phyloP scores from a whole-genome alignment of 2,888 invertebrate genomes.

The Frankliniella intonsa region DNA sequence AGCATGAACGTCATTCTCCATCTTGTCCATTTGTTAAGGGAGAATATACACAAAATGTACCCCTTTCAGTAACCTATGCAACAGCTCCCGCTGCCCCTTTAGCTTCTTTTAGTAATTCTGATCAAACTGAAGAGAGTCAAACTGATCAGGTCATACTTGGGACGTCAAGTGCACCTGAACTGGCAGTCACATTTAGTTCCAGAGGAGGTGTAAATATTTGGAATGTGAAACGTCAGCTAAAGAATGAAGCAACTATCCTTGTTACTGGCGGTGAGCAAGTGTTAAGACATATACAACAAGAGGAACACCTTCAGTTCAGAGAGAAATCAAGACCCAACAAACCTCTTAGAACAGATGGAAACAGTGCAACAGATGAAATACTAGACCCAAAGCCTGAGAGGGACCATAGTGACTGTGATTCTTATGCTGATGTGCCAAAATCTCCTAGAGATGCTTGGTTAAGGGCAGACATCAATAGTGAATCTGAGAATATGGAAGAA shows the following conservation, averaged over 20 bases:
- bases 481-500: background rate
- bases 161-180: slow-evolving; percentile 50
- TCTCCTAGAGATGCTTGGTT: slow-evolving; percentile 5
- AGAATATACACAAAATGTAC: slow-evolving; percentile 92
- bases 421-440: slow-evolving; percentile 20
- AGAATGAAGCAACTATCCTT: slow-evolving; percentile 41
- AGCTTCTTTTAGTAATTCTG: slow-evolving; percentile 43
- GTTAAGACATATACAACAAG: background rate
- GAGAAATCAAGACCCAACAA: background rate
- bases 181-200: slow-evolving; percentile 51
- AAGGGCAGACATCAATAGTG: background rate
- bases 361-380: background rate
- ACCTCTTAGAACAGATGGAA: background rate
- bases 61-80: slow-evolving; percentile 77
- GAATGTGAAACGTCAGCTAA: slow-evolving; percentile 75
- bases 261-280: slow-evolving; percentile 27
- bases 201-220: slow-evolving; percentile 68
- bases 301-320: background rate
- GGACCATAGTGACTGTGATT: slow-evolving; percentile 19
- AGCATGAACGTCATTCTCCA: slow-evolving; percentile 91
- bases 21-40: slow-evolving; percentile 91
- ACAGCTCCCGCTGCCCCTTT: slow-evolving; percentile 68
- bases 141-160: slow-evolving; percentile 49
- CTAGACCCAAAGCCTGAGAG: background rate
- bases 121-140: background rate